phyloP scores from a whole-genome alignment of 2,113 vertebrate species.

The Scopus umbretta region DNA sequence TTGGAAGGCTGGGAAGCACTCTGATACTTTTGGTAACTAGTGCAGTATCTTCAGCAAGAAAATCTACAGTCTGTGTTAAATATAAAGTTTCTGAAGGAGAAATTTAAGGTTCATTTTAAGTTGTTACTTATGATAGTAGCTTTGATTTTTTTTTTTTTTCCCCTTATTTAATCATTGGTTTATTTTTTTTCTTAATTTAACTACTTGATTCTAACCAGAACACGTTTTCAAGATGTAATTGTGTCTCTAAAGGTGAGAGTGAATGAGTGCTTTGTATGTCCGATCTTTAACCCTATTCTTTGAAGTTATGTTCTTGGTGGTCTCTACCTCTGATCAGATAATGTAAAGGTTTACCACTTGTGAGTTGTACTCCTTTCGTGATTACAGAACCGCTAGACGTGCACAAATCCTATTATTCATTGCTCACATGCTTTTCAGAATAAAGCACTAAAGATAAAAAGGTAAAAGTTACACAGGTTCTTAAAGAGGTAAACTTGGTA shows the following conservation, averaged over 20 bases:
- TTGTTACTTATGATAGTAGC: neutral
- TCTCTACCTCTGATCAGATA: neutral
- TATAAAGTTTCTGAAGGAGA: neutral
- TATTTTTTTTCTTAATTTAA: neutral
- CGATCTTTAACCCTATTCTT: neutral
- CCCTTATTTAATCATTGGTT: neutral
- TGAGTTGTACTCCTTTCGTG: neutral
- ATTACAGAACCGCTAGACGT: neutral
- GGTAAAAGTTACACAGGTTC: neutral
- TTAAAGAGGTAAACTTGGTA: neutral
- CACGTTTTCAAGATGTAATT: neutral
- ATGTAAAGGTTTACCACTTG: neutral
- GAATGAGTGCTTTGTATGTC: neutral
- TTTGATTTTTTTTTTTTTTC: neutral
- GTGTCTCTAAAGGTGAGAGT: neutral
- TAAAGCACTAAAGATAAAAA: neutral
- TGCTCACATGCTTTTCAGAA: neutral
- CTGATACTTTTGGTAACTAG: neutral
- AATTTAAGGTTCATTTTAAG: neutral
- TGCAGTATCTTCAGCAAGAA: neutral
- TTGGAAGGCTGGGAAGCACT: neutral
- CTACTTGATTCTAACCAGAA: neutral
- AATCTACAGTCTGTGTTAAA: neutral
- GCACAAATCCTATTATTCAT: neutral
- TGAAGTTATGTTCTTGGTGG: neutral